Conservation (phyloP, 1,140 invertebrate genomes). For the Drosophila quadrilineata region DNA sequence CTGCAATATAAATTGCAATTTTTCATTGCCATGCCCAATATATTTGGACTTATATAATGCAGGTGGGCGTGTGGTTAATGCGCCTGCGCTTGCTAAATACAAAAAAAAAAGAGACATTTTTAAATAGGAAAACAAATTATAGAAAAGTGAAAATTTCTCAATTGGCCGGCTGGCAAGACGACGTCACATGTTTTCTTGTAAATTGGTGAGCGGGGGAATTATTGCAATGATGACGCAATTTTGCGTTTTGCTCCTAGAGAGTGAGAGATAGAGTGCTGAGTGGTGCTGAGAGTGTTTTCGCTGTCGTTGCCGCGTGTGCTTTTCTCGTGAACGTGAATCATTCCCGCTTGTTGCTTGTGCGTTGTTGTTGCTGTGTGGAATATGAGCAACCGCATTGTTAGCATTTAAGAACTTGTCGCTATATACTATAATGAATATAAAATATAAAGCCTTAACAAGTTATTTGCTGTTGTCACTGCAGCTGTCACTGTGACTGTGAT, state of each 20-base stretch:
- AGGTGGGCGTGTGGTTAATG: constrained; percentile 40
- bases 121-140: constrained; percentile 3
- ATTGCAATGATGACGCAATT: constrained; percentile 69
- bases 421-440: not conserved
- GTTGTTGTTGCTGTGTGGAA: not conserved
- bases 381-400: constrained; percentile 29
- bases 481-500: not conserved
- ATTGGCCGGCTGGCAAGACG: constrained; percentile 14
- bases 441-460: not conserved
- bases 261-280: no score
- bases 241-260: constrained; percentile 3
- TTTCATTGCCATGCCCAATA: constrained; percentile 29
- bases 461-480: not conserved
- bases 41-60: constrained; percentile 40
- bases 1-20: constrained; percentile 13
- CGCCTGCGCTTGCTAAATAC: constrained; percentile 34
- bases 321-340: constrained; percentile 57
- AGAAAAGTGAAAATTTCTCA: constrained; percentile 35
- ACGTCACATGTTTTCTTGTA: constrained; percentile 46
- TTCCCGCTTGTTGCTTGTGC: constrained; percentile 1
- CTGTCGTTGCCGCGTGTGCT: constrained; percentile 69
- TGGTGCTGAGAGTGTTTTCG: no score
- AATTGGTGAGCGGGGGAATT: constrained; percentile 15
- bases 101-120: constrained; percentile 3
- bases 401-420: constrained; percentile 18